Percentiles rank a stretch among this genome's conserved stretches.
These are phyloP conservation scores for Spheniscus mendiculus DNA, from an alignment of 2,113 vertebrate genomes.

Conservation along the genomic window DNA sequence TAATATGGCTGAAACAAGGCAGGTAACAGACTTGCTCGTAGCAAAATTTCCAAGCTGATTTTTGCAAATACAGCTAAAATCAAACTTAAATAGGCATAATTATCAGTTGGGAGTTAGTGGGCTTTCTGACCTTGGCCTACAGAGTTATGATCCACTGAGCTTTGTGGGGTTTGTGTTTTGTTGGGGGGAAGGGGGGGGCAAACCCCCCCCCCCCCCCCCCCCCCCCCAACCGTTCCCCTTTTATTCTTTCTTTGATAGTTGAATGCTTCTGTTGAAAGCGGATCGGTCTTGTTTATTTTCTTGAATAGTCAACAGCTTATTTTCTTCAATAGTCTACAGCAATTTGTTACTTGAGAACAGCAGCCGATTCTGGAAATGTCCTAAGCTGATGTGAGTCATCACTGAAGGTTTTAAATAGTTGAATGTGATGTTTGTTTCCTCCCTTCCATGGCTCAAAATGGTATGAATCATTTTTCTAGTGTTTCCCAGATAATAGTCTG, in stretches of 20 bases:
- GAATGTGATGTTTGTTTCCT: conserved; percentile 67
- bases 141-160: neutral
- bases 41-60: neutral
- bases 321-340: neutral
- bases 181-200: neutral
- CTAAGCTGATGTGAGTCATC: conserved; percentile 70
- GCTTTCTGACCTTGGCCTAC: neutral
- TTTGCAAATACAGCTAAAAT: neutral
- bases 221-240: neutral
- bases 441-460: conserved; percentile 63
- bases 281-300: neutral
- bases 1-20: neutral
- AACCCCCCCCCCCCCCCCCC: too few species aligned
- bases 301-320: neutral
- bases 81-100: neutral
- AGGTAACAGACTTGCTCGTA: neutral
- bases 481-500: conserved; percentile 65
- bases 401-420: conserved; percentile 72
- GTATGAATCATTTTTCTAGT: conserved; percentile 72
- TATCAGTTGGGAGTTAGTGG: neutral
- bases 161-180: neutral
- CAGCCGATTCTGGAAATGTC: conserved; percentile 62
- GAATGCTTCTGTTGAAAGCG: neutral
- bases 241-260: neutral
- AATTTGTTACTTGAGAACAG: conserved; percentile 36